Evolutionary conservation across 2,888 invertebrate genomes (phyloP).

Genomic region (Eumacrocentrus americanus): DNA sequence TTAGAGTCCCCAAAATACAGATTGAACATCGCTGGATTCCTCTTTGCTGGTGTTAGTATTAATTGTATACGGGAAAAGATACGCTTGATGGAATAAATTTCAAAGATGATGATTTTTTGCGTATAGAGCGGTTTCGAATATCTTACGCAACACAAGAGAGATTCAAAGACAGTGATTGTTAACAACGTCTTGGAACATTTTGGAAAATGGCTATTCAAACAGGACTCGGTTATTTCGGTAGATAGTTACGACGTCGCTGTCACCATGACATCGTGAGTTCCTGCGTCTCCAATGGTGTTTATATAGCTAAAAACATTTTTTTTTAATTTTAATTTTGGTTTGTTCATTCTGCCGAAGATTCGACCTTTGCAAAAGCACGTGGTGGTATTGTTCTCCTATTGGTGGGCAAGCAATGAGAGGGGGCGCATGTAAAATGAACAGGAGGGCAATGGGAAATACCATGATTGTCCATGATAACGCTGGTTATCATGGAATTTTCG

Average conservation of each 20-base stretch:
- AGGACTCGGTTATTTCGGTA: background rate
- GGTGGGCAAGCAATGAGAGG: background rate
- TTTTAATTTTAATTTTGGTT: background rate
- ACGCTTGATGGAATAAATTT: background rate
- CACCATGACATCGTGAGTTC: too few relatives aligned
- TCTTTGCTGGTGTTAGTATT: conserved; percentile 22
- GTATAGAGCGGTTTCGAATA: conserved; percentile 22
- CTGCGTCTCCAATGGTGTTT: background rate
- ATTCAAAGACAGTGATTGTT: background rate
- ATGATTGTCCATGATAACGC: conserved; percentile 29
- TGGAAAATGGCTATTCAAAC: conserved; percentile 6
- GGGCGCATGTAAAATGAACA: conserved; percentile 24
- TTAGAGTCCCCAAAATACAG: conserved; percentile 28
- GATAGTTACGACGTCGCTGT: conserved; percentile 28
- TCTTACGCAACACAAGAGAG: conserved; percentile 12
- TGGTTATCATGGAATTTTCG: conserved; percentile 29
- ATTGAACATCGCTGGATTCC: conserved; percentile 28
- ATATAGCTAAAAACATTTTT: background rate
- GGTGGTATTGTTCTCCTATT: too few relatives aligned
- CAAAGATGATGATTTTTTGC: background rate
- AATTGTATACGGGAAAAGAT: background rate
- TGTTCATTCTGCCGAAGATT: background rate
- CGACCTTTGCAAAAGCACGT: too few relatives aligned
- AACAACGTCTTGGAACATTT: conserved; percentile 4
- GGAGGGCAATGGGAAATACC: conserved; percentile 1